Evolutionary conservation across 2,113 vertebrate genomes (phyloP).

Genomic region (Eulemur rufifrons): DNA sequence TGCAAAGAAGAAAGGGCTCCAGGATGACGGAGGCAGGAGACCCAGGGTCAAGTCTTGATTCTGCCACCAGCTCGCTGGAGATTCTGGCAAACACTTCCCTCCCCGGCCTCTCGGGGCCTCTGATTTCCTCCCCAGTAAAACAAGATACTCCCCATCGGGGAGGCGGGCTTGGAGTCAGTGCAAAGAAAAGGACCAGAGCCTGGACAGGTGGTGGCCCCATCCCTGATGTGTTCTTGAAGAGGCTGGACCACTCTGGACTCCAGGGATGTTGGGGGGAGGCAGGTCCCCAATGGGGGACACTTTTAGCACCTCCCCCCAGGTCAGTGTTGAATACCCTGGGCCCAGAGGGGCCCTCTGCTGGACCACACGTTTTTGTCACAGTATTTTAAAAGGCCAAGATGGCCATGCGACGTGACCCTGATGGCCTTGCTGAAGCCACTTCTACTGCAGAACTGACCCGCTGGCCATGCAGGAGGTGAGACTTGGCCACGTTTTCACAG

Average conservation of each 20-base stretch:
- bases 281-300: rapidly evolving
- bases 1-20: neutral
- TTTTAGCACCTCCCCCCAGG: neutral
- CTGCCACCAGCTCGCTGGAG: neutral
- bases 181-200: neutral
- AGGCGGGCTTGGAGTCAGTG: neutral
- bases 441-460: neutral
- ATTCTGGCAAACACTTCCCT: rapidly evolving
- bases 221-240: neutral
- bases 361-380: neutral
- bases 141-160: neutral
- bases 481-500: neutral
- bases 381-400: neutral
- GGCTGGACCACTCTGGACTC: neutral
- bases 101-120: neutral
- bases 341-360: neutral
- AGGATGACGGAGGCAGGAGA: neutral
- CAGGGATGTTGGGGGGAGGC: neutral
- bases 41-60: neutral
- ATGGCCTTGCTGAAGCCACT: neutral
- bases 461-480: neutral
- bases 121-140: neutral
- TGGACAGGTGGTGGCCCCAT: neutral
- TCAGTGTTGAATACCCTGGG: neutral
- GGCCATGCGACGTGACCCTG: neutral